phyloP scores from a whole-genome alignment of 2,797 vertebrate genomes.

The Gymnodraco acuticeps region DNA sequence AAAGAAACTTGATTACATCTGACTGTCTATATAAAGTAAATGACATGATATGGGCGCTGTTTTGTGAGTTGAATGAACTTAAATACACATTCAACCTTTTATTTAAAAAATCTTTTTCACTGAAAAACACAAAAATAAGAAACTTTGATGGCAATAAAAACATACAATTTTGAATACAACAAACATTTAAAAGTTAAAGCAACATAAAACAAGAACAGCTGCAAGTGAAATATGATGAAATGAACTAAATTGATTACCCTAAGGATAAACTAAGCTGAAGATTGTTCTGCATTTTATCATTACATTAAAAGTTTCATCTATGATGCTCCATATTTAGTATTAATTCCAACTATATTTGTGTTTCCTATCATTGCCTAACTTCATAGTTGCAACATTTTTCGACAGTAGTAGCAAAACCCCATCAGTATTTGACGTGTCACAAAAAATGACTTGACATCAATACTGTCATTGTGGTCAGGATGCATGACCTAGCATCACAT shows the following conservation, averaged over 20 bases:
- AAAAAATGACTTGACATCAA: not conserved
- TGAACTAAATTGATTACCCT: too few species aligned
- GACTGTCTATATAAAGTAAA: not conserved
- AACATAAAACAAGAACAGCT: too few species aligned
- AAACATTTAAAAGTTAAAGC: too few species aligned
- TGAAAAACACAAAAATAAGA: too few species aligned
- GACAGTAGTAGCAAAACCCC: conserved; percentile 3
- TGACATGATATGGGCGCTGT: not conserved
- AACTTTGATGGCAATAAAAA: too few species aligned
- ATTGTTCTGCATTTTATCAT: too few species aligned
- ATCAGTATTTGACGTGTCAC: conserved; percentile 8
- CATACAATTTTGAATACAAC: too few species aligned
- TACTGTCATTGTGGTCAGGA: conserved; percentile 38
- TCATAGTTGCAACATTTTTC: conserved; percentile 35
- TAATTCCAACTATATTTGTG: not conserved
- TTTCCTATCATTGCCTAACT: conserved; percentile 7
- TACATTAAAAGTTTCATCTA: not conserved
- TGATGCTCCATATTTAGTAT: not conserved
- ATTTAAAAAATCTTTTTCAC: too few species aligned
- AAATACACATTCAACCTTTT: not conserved
- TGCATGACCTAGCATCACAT: conserved; percentile 64
- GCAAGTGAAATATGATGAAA: too few species aligned
- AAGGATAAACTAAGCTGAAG: too few species aligned
- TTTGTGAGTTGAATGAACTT: not conserved
- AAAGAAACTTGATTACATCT: not conserved